Base-by-base conservation (phyloP, 2,888 invertebrate genomes). In the Celastrina argiolus region DNA sequence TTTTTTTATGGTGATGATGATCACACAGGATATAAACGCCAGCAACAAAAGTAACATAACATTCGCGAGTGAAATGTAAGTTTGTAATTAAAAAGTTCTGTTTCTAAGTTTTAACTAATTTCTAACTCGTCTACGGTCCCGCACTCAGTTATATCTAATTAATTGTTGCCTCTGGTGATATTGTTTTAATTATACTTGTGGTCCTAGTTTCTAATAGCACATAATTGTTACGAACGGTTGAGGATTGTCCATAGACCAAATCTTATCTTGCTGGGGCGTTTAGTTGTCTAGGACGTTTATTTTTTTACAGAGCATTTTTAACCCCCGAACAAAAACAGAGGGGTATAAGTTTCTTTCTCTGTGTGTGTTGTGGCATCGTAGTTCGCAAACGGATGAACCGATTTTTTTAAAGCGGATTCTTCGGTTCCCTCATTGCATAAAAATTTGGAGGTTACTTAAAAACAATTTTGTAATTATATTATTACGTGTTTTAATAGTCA, bases 171-270 rank as follows among this genome's bases (percentile, higher is more conserved):
- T 76, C 69, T 76, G 73, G 76, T 78, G 56, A 56, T 78, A 81
- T 81, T 78, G 80, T 79, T 82, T 83, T 82, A 82, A 85, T 85
- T 81, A 84, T 77, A 81, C 74, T 82, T 83, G 78, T 69, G 69
- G 75, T 61, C 65, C 41, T 66, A 66, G 61, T 65, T 26, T 18
- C 51, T 64, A 64, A 64, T 64, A 41, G 26, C 42, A 16, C 28
- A 26, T 39, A 56, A 56, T 26, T 14, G n/a, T 14, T 56, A 28
- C 36, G 8, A 59, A 59, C 10, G 34, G 10, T 34, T 51, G 67
- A 42, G 39, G 56, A 61, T 65, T 51, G 65, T 63, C 51, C 56
- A 64, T 45, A 64, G 39, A 63, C 61, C 26, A 63, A 69, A 66
- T 65, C 66, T 58, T 67, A 51, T 66, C 12, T 31, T 36, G 16